phyloP scores from a whole-genome alignment of 2,797 vertebrate genomes.

The Gambelia wislizenii region DNA sequence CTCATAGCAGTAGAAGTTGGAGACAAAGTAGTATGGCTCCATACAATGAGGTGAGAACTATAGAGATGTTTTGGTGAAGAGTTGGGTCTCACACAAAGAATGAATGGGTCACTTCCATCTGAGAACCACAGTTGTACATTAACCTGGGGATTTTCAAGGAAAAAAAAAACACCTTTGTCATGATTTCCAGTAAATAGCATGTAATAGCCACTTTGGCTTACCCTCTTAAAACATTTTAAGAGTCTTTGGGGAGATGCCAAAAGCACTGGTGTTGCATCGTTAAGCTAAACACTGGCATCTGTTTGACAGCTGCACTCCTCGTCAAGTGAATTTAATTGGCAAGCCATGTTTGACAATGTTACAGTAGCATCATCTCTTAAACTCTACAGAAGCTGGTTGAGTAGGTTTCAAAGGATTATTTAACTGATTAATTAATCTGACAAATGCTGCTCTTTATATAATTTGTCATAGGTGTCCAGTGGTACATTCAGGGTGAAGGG shows the following conservation, averaged over 20 bases:
- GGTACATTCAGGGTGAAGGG: not conserved
- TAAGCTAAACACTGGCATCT: constrained; percentile 13
- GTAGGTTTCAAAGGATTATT: not conserved
- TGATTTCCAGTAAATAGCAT: constrained; percentile 26
- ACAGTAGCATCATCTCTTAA: constrained; percentile 42
- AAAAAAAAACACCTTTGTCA: constrained; percentile 1
- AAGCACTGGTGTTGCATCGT: constrained; percentile 15
- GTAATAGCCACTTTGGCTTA: constrained; percentile 26
- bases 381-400: constrained; percentile 12
- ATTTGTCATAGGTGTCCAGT: not conserved
- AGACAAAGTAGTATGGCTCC: not conserved
- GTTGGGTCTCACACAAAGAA: not conserved
- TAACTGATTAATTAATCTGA: constrained; percentile 6
- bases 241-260: not conserved
- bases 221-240: constrained; percentile 11
- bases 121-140: constrained; percentile 16
- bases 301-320: constrained; percentile 23
- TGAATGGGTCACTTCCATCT: not conserved
- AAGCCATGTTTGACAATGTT: constrained; percentile 18
- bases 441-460: constrained; percentile 24
- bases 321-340: constrained; percentile 49
- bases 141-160: constrained; percentile 17
- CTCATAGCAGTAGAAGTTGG: not conserved
- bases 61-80: not conserved
- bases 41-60: not conserved